These are phyloP conservation scores for Erpornis zantholeuca DNA, from an alignment of 2,113 vertebrate genomes.

Conservation along the genomic window DNA sequence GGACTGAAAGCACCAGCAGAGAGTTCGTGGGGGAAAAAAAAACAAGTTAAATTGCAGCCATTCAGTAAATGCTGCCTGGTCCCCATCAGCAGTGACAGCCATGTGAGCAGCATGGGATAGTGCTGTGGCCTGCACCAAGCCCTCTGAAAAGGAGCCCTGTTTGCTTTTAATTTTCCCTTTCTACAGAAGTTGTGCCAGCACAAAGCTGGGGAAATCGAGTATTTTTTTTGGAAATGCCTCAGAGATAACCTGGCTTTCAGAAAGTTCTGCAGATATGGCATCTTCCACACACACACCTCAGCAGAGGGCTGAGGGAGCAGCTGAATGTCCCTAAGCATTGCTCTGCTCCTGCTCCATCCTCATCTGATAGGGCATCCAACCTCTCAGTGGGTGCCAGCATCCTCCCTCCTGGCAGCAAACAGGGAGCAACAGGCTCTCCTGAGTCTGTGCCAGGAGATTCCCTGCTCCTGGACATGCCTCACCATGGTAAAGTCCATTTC, in stretches of 20 bases:
- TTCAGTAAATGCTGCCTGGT: not conserved
- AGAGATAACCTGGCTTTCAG: slow-evolving; percentile 1
- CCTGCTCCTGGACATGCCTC: not conserved
- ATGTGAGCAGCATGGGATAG: not conserved
- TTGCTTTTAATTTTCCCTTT: slow-evolving; percentile 30
- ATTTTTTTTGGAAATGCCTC: slow-evolving; percentile 40
- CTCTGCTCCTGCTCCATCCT: not conserved
- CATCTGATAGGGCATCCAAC: not conserved
- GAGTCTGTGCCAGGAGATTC: not conserved
- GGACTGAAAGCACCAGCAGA: not conserved
- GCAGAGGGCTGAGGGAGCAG: not conserved
- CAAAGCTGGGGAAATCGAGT: not conserved
- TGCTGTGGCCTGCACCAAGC: not conserved
- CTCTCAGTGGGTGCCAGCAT: not conserved
- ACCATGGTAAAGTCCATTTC: not conserved
- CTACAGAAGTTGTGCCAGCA: slow-evolving; percentile 22
- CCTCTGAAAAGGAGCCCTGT: slow-evolving; percentile 14
- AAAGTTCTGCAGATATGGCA: not conserved
- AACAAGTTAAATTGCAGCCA: not conserved
- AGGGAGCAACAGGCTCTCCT: not conserved
- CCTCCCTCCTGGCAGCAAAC: not conserved
- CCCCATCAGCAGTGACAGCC: not conserved
- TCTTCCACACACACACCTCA: not conserved
- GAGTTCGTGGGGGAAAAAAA: not conserved
- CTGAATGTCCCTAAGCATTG: not conserved